A percentile compares a stretch with the other conserved stretches of the same genome.
Evolutionary conservation across 1,140 invertebrate genomes (phyloP).

Genomic region (Diabrotica undecimpunctata): DNA sequence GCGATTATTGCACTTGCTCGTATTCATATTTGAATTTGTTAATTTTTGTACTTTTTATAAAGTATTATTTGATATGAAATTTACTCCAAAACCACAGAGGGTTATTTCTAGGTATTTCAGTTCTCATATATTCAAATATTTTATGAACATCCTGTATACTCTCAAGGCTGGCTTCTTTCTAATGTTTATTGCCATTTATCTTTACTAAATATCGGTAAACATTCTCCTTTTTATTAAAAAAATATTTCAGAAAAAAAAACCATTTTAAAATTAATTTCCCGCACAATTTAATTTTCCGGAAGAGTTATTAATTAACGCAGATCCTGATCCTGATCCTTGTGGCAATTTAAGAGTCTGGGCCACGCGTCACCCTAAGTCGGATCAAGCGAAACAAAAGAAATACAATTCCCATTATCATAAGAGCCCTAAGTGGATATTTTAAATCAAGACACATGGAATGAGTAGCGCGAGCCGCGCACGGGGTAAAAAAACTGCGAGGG

Average conservation of each 20-base stretch:
- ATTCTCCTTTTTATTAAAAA: too few species aligned
- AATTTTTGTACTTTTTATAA: too few species aligned
- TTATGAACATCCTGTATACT: too few species aligned
- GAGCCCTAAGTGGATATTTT: constrained; percentile 16
- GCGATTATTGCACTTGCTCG: too few species aligned
- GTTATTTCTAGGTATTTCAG: too few species aligned
- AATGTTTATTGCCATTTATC: too few species aligned
- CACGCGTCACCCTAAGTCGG: constrained; percentile 9
- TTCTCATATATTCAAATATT: too few species aligned
- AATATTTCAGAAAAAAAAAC: neutral
- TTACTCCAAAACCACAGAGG: too few species aligned
- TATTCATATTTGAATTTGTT: too few species aligned
- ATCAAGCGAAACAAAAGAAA: constrained; percentile 18
- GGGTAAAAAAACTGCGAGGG: constrained; percentile 19
- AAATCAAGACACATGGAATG: constrained; percentile 19
- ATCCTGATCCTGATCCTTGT: constrained; percentile 8
- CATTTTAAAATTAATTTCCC: neutral
- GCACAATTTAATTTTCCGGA: constrained; percentile 11
- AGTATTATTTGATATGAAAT: too few species aligned
- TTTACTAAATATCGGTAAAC: too few species aligned
- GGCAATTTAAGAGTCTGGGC: constrained; percentile 10
- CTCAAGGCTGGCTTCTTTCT: too few species aligned
- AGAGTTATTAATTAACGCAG: constrained; percentile 12
- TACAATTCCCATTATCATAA: constrained; percentile 19
- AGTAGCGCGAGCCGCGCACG: constrained; percentile 3